phyloP scores from a whole-genome alignment of 1,140 invertebrate species.

The Battus philenor region DNA sequence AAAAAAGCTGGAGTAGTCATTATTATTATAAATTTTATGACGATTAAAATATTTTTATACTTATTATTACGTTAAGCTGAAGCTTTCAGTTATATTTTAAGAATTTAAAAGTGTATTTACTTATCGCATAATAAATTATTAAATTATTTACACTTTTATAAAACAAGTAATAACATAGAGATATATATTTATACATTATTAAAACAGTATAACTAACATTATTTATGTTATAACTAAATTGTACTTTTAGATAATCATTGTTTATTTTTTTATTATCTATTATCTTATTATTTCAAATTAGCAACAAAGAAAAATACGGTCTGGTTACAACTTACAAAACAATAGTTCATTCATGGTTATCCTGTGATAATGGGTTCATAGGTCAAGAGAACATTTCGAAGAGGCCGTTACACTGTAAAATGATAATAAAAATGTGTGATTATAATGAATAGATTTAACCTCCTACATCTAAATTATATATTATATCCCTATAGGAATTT shows the following conservation, averaged over 20 bases:
- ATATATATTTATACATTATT: too few species aligned
- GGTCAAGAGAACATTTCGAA: constrained; percentile 27
- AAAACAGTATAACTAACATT: too few species aligned
- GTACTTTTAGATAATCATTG: too few species aligned
- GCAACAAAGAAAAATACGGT: neutral
- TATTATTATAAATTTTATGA: neutral
- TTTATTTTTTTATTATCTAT: neutral
- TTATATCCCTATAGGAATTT: neutral
- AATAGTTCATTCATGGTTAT: constrained; percentile 17
- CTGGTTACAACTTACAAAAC: neutral
- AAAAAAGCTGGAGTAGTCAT: constrained; percentile 11
- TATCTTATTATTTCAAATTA: neutral
- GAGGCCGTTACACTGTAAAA: constrained; percentile 24
- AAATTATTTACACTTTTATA: too few species aligned
- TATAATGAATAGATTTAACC: too few species aligned
- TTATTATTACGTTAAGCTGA: too few species aligned
- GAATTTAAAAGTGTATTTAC: too few species aligned
- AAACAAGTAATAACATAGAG: too few species aligned
- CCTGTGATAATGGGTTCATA: constrained; percentile 25
- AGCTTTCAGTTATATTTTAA: too few species aligned
- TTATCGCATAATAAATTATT: too few species aligned
- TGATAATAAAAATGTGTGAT: constrained; percentile 5
- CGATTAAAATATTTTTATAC: too few species aligned
- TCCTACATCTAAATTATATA: neutral
- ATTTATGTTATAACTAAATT: too few species aligned